phyloP scores from a whole-genome alignment of 2,888 invertebrate species.

The Xanthia icteritia region DNA sequence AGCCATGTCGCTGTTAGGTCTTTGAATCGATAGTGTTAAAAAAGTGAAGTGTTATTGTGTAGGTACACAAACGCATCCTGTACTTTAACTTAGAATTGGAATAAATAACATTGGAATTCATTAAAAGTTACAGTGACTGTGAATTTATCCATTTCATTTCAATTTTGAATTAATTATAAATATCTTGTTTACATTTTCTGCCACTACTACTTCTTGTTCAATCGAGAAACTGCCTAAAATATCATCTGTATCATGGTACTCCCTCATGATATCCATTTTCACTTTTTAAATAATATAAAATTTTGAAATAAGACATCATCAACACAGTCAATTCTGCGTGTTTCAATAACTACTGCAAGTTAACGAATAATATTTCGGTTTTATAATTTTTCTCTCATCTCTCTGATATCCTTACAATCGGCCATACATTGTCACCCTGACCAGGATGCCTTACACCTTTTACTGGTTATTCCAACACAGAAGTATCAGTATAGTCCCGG shows the following conservation, averaged over 20 bases:
- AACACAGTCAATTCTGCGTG: neutral
- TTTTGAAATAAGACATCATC: neutral
- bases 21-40: conserved; percentile 31
- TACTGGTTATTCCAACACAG: conserved; percentile 34
- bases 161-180: neutral
- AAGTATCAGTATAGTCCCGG: conserved; percentile 13
- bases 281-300: neutral
- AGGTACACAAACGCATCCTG: neutral
- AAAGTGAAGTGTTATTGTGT: conserved; percentile 30
- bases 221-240: neutral
- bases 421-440: conserved; percentile 29
- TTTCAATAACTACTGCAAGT: neutral
- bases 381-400: neutral
- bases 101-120: neutral
- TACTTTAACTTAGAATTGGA: neutral
- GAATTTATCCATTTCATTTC: too few relatives aligned
- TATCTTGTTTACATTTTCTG: neutral
- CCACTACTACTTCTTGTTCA: neutral
- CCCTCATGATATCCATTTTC: too few relatives aligned
- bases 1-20: conserved; percentile 46
- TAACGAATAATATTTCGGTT: neutral
- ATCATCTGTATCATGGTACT: neutral
- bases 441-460: conserved; percentile 38
- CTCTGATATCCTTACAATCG: neutral
- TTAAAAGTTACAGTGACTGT: neutral